These are phyloP conservation scores for Euplagia quadripunctaria DNA, from an alignment of 2,888 invertebrate species.

Conservation along the genomic window DNA sequence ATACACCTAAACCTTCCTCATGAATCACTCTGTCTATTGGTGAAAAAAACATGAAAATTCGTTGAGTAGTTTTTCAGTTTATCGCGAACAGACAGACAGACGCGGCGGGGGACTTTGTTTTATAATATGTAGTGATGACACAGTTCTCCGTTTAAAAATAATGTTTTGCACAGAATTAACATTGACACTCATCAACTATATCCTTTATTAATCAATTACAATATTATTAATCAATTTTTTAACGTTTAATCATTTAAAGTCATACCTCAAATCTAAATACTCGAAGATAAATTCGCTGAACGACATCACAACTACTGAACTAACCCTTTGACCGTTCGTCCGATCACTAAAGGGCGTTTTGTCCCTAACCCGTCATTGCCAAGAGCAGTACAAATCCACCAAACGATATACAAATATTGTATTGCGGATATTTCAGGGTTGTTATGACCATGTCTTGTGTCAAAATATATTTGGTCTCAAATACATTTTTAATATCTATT, in stretches of 20 bases:
- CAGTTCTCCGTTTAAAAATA: too few species aligned
- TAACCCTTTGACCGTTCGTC: slow-evolving; percentile 12
- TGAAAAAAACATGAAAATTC: too few species aligned
- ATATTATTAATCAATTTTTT: too few species aligned
- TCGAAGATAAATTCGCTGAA: neutral
- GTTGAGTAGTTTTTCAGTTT: too few species aligned
- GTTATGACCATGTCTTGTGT: neutral
- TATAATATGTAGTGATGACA: too few species aligned
- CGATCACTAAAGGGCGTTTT: slow-evolving; percentile 32
- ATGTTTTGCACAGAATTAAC: too few species aligned
- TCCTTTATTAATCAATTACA: too few species aligned
- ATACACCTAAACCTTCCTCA: too few species aligned
- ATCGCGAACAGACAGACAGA: too few species aligned
- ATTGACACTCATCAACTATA: too few species aligned
- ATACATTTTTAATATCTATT: neutral
- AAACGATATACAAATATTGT: slow-evolving; percentile 64
- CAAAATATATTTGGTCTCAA: neutral
- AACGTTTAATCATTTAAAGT: neutral
- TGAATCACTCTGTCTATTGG: too few species aligned
- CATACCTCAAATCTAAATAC: slow-evolving; percentile 3
- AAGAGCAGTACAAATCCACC: slow-evolving; percentile 36
- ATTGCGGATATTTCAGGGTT: slow-evolving; percentile 22
- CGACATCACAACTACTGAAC: slow-evolving; percentile 10
- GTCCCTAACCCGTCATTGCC: slow-evolving; percentile 14
- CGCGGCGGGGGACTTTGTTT: too few species aligned